Conservation (phyloP, 2,888 invertebrate genomes). For the Pachliopta kotzebuea region DNA sequence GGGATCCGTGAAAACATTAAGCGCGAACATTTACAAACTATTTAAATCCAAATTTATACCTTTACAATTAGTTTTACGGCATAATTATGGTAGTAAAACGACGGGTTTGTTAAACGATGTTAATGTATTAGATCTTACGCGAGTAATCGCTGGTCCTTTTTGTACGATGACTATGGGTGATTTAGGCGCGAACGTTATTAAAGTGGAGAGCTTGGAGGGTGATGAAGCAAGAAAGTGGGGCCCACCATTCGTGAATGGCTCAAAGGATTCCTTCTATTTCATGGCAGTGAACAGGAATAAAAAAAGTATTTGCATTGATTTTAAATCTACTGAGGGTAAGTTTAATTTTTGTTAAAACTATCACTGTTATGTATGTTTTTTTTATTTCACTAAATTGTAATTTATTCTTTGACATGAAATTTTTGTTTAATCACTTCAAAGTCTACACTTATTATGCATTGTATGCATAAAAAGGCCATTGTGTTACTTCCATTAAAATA, state of each 20-base stretch:
- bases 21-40: slow-evolving; percentile 36
- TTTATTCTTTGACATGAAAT: no score
- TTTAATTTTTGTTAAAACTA: slow-evolving; percentile 1
- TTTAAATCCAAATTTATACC: slow-evolving; percentile 31
- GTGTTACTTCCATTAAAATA: no score
- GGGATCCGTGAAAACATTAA: slow-evolving; percentile 39
- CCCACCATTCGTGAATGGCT: slow-evolving; percentile 88
- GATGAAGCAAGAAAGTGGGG: slow-evolving; percentile 97
- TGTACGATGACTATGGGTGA: slow-evolving; percentile 97
- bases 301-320: slow-evolving; percentile 93
- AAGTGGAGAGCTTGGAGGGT: slow-evolving; percentile 90
- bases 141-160: slow-evolving; percentile 96
- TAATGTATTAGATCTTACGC: slow-evolving; percentile 88
- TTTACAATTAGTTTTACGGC: slow-evolving; percentile 29
- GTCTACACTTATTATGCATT: no score
- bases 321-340: slow-evolving; percentile 85
- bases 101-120: slow-evolving; percentile 84
- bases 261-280: slow-evolving; percentile 90
- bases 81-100: slow-evolving; percentile 46
- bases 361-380: no score
- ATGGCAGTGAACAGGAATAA: slow-evolving; percentile 96
- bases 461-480: no score
- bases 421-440: no score
- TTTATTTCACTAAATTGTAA: no score
- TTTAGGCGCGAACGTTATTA: slow-evolving; percentile 95